Evolutionary conservation across 1,140 invertebrate genomes (phyloP).

Genomic region (Nebria ingens): DNA sequence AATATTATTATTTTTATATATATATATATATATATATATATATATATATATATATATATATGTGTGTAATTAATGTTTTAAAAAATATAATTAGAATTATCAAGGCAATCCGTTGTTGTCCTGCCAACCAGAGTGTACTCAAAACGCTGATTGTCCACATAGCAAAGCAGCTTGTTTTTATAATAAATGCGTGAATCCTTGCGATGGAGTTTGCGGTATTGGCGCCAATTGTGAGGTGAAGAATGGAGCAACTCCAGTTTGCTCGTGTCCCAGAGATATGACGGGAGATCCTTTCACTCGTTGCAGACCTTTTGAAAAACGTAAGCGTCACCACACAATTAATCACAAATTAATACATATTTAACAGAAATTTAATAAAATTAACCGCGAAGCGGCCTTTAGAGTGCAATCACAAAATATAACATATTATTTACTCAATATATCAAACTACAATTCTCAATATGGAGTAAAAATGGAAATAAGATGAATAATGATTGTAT

Average conservation of each 20-base stretch:
- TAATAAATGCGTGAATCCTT: conserved; percentile 70
- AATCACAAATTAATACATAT: neutral
- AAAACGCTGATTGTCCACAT: conserved; percentile 61
- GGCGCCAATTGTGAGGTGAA: conserved; percentile 70
- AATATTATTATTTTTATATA: neutral
- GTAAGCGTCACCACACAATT: conserved; percentile 41
- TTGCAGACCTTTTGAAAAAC: conserved; percentile 67
- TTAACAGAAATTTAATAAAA: too few species aligned
- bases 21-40: conserved; percentile 11
- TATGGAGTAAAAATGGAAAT: too few species aligned
- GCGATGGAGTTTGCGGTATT: conserved; percentile 66
- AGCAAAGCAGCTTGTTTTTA: conserved; percentile 69
- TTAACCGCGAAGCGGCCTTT: too few species aligned
- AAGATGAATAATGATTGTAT: too few species aligned
- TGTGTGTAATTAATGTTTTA: neutral
- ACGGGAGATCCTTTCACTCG: conserved; percentile 75
- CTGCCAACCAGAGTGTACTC: conserved; percentile 64
- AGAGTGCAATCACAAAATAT: too few species aligned
- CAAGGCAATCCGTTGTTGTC: conserved; percentile 60
- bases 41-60: conserved; percentile 1
- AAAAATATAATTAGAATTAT: conserved; percentile 44
- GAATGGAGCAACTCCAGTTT: conserved; percentile 62
- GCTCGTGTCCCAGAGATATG: conserved; percentile 76
- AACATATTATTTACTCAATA: too few species aligned
- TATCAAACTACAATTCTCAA: too few species aligned